phyloP scores from a whole-genome alignment of 2,888 invertebrate species.

The Lacanobia wlatinum region DNA sequence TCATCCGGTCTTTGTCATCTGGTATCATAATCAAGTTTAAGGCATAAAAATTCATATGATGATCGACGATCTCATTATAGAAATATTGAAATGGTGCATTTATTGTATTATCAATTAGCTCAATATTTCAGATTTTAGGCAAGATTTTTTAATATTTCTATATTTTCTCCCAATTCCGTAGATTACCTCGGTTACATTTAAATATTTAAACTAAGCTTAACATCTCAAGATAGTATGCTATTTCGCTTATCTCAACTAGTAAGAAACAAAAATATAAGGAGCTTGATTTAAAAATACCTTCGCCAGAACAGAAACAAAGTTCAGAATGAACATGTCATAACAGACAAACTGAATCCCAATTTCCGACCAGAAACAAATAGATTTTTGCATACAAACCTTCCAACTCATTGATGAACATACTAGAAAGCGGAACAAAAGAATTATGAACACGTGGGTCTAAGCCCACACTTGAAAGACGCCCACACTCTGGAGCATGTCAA shows the following conservation, averaged over 20 bases:
- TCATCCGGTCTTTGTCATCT: no score
- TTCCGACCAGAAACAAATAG: conserved; percentile 71
- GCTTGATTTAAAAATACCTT: background rate
- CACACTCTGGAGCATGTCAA: conserved; percentile 78
- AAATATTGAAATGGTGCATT: no score
- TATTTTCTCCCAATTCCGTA: background rate
- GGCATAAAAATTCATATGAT: no score
- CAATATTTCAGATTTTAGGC: no score
- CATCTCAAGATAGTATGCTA: background rate
- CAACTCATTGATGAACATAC: conserved; percentile 72
- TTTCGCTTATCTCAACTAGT: background rate
- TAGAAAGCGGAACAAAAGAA: conserved; percentile 83
- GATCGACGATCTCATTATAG: no score
- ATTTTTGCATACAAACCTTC: conserved; percentile 82
- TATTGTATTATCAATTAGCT: no score
- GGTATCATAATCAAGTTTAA: no score
- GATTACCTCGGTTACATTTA: background rate
- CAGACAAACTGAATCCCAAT: conserved; percentile 65
- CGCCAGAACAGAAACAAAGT: conserved; percentile 44
- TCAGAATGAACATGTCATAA: conserved; percentile 68
- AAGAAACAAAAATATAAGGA: background rate
- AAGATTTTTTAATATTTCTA: no score
- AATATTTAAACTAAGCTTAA: background rate
- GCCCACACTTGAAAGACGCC: conserved; percentile 81
- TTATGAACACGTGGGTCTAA: conserved; percentile 77